A percentile compares a stretch with the other conserved stretches of the same genome.
These are phyloP conservation scores for Phragmatobia fuliginosa DNA, from an alignment of 2,888 invertebrate species.

Conservation along the genomic window DNA sequence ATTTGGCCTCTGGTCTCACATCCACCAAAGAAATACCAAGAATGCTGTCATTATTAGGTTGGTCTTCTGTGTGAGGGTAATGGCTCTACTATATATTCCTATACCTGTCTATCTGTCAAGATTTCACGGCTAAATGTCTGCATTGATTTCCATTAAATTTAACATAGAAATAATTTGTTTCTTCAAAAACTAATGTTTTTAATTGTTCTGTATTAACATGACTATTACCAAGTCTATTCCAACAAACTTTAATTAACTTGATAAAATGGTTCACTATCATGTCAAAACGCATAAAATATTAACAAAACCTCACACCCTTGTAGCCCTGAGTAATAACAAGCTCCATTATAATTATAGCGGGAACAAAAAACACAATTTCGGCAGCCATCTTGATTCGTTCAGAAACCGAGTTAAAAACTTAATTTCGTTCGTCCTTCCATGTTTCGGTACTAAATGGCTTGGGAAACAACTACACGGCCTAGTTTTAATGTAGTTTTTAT, in stretches of 20 bases:
- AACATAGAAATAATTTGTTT: too few relatives aligned
- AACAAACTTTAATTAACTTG: neutral
- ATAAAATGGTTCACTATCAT: neutral
- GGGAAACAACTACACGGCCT: conserved; percentile 13
- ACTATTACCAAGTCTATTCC: neutral
- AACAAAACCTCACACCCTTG: conserved; percentile 20
- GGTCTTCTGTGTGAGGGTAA: too few relatives aligned
- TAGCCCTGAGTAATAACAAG: conserved; percentile 31
- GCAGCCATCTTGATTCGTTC: conserved; percentile 58
- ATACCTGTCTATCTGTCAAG: too few relatives aligned
- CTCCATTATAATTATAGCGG: conserved; percentile 50
- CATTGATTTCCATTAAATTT: too few relatives aligned
- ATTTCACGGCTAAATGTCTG: too few relatives aligned
- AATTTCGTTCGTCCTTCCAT: conserved; percentile 66
- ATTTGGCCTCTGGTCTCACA: too few relatives aligned
- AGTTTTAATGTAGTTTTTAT: conserved; percentile 19
- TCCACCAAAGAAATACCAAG: too few relatives aligned
- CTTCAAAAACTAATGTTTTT: neutral
- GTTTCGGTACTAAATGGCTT: conserved; percentile 38
- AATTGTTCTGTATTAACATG: neutral
- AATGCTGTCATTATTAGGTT: too few relatives aligned
- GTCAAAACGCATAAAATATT: conserved; percentile 10
- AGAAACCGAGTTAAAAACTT: conserved; percentile 66
- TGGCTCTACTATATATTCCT: too few relatives aligned
- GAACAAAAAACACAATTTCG: conserved; percentile 46